Conservation (phyloP, 2,888 invertebrate genomes). For the Hirtodrosophila duncani region DNA sequence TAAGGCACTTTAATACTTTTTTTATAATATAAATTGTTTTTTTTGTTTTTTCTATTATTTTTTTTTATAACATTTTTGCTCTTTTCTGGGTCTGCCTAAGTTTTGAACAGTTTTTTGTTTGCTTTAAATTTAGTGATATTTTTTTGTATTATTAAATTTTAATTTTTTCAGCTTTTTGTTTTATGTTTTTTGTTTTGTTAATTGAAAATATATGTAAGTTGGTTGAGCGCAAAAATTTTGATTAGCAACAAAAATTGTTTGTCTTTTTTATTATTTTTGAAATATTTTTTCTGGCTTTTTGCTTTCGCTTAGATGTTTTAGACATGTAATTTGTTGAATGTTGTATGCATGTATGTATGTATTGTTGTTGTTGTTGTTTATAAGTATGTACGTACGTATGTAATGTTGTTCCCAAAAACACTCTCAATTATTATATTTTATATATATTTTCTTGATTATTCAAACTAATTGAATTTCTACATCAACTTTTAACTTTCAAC, state of each 20-base stretch:
- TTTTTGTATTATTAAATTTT: constrained; percentile 1
- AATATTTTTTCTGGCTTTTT: constrained; percentile 9
- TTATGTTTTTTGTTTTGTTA: constrained; percentile 33
- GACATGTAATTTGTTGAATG: constrained; percentile 40
- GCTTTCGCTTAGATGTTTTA: constrained; percentile 29
- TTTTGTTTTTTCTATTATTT: constrained; percentile 20
- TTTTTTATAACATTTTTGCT: constrained; percentile 18
- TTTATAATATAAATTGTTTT: constrained; percentile 11
- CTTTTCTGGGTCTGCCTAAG: constrained; percentile 26
- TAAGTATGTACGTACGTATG: too few species aligned
- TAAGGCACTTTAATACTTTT: constrained; percentile 69
- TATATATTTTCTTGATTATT: constrained; percentile 6
- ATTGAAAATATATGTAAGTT: constrained; percentile 36
- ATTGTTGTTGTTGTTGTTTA: too few species aligned
- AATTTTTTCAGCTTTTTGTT: constrained; percentile 13
- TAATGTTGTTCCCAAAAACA: too few species aligned
- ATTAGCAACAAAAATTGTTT: constrained; percentile 1
- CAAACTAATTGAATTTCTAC: constrained; percentile 1
- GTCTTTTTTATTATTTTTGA: neutral
- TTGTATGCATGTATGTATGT: too few species aligned
- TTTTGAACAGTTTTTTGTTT: constrained; percentile 27
- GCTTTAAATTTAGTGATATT: constrained; percentile 33
- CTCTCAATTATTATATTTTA: constrained; percentile 10
- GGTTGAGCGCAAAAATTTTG: constrained; percentile 42
- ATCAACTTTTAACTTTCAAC: neutral